Evolutionary conservation across 2,113 vertebrate genomes (phyloP), one percentile per base, ranked within the genome.

Genomic region (Pluvianellus socialis): DNA sequence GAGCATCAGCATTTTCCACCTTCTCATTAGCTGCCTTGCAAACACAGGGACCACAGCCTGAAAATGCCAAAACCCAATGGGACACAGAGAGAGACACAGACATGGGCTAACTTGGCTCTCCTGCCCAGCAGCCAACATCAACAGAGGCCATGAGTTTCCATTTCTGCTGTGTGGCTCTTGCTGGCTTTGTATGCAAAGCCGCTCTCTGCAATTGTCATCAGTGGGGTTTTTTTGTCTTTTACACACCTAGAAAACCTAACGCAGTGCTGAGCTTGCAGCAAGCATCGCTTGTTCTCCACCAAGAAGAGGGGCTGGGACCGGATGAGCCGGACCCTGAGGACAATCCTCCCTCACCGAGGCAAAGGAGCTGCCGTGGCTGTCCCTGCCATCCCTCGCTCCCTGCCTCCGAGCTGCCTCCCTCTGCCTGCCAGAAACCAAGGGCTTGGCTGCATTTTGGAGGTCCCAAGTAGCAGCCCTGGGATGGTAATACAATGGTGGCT

Each of bases 1-100:
- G 27, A 81, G 28, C 49, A 52, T 53, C 71, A 86, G 44, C 49
- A 76, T 53, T 75, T 94, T 62, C 79, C 55, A 65, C 21, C 7
- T 67, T 86, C 77, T 93, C 61, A 45, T 58, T 23, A 89, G 42
- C 35, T 61, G 17, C 73, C 45, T 74, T 72, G 67, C 27, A 96
- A 94, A 74, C 0, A 2, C 28, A 75, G 67, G 56, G 56, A 56
- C 33, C 23, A 33, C 35, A 68, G 63, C 40, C 80, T 58, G 42
- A 52, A 80, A 86, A 49, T 3, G 3, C 33, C 32, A 84, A 72
- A 81, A 42, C 8, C 6, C 2, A 2, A 14, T 2, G 24, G 45
- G n/a, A 58, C 45, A 42, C 0, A 0, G 32, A 8, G n/a, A 73
- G 22, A n/a, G 32, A 79, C 12, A 49, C 0, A 10, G 59, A 62